Percentiles rank a stretch among this genome's conserved stretches.
Conservation (phyloP, 2,888 invertebrate species). For the Melikaiella ostensackeni region DNA sequence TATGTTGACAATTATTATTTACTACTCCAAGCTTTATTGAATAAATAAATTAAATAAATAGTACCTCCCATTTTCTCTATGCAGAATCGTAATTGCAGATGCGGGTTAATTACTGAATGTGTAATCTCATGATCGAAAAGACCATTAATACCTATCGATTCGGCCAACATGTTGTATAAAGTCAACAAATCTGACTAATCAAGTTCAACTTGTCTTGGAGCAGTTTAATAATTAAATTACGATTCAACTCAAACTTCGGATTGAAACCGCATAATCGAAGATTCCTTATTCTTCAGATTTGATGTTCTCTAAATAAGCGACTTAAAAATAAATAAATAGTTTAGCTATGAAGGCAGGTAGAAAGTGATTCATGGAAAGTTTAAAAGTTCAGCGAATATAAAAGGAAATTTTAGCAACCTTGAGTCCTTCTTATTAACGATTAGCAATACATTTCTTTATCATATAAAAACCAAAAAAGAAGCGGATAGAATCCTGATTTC, state of each 20-base stretch:
- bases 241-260: background rate
- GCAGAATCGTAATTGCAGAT: background rate
- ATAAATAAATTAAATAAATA: background rate
- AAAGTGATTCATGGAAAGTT: background rate
- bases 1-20: background rate
- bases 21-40: background rate
- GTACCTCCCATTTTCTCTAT: background rate
- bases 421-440: background rate
- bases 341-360: background rate
- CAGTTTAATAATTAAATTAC: background rate
- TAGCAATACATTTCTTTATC: background rate
- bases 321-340: background rate
- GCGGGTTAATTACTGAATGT: background rate
- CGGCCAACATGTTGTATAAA: background rate
- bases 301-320: background rate
- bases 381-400: constrained; percentile 1
- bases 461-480: background rate
- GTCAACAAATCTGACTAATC: background rate
- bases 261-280: background rate
- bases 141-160: background rate
- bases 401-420: background rate
- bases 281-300: background rate
- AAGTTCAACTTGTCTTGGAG: background rate
- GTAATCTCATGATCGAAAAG: background rate
- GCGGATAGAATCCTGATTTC: background rate